Conservation (phyloP, 2,888 invertebrate species). For the Cyclophora albipunctata region DNA sequence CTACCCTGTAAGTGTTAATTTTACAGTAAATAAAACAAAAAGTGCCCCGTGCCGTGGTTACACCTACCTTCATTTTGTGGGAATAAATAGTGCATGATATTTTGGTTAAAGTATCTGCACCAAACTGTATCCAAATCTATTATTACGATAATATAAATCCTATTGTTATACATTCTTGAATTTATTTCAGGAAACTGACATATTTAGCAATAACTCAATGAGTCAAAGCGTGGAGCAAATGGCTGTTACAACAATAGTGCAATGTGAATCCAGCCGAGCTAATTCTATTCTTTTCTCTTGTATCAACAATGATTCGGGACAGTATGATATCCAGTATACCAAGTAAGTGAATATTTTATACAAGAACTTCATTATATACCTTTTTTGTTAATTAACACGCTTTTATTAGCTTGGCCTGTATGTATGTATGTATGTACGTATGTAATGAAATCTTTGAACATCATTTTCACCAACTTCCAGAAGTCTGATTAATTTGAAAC, state of each 20-base stretch:
- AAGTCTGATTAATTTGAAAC: no score
- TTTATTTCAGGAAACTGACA: slow-evolving; percentile 73
- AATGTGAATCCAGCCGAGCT: slow-evolving; percentile 81
- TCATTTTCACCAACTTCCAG: no score
- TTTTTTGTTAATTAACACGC: not conserved
- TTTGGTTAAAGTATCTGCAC: no score
- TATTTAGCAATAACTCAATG: slow-evolving; percentile 73
- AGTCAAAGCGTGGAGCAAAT: slow-evolving; percentile 80
- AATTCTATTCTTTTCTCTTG: slow-evolving; percentile 87
- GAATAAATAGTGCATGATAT: no score
- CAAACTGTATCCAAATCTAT: no score
- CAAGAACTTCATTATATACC: not conserved
- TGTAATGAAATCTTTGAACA: no score
- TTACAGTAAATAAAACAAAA: no score
- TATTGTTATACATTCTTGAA: not conserved
- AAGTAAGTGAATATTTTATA: slow-evolving; percentile 56
- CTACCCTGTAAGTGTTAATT: slow-evolving; percentile 72
- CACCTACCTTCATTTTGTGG: no score
- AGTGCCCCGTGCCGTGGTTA: no score
- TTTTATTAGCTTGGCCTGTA: no score
- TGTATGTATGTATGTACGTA: no score
- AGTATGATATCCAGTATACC: slow-evolving; percentile 83
- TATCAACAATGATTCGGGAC: slow-evolving; percentile 82
- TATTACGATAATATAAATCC: no score
- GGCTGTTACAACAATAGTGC: slow-evolving; percentile 80